Percentiles rank a stretch among this genome's conserved stretches.
Evolutionary conservation across 30 jellyfish, hydroid and myxozoan species (phyloP).

Genomic region (Rhopilema esculentum): DNA sequence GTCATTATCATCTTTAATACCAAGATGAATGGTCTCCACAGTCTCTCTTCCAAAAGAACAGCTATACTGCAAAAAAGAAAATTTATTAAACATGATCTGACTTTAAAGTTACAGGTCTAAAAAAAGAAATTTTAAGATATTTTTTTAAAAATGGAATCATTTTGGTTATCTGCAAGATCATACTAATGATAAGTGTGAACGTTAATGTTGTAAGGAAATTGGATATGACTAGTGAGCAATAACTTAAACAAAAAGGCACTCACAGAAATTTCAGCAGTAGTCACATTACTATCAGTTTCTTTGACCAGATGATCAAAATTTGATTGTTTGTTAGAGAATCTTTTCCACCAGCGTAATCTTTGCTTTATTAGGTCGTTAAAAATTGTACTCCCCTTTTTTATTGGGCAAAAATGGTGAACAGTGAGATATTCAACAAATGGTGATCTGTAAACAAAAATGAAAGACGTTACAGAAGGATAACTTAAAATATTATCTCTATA

Average conservation of each 20-base stretch:
- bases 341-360: slow-evolving; percentile 77
- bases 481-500: too few species aligned
- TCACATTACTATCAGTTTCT: slow-evolving; percentile 12
- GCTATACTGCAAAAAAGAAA: slow-evolving; percentile 18
- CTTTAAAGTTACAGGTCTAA: too few species aligned
- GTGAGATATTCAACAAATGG: slow-evolving; percentile 50
- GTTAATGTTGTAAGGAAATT: too few species aligned
- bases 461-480: too few species aligned
- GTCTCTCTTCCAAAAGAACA: slow-evolving; percentile 40
- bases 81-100: not conserved
- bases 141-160: too few species aligned
- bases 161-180: too few species aligned
- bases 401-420: slow-evolving; percentile 39
- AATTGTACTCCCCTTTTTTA: slow-evolving; percentile 14
- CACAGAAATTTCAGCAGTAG: slow-evolving; percentile 45
- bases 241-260: not conserved
- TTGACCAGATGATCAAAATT: slow-evolving; percentile 45
- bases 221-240: too few species aligned
- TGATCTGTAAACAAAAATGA: slow-evolving; percentile 5
- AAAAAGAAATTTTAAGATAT: too few species aligned
- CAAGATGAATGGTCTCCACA: slow-evolving; percentile 44
- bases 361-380: slow-evolving; percentile 45
- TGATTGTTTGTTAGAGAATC: slow-evolving; percentile 56
- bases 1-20: not conserved
- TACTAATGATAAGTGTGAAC: too few species aligned